Percentiles rank a stretch among this genome's conserved stretches.
Conservation (phyloP, 2,797 vertebrate genomes). For the Enteromius unitaeniatus region DNA sequence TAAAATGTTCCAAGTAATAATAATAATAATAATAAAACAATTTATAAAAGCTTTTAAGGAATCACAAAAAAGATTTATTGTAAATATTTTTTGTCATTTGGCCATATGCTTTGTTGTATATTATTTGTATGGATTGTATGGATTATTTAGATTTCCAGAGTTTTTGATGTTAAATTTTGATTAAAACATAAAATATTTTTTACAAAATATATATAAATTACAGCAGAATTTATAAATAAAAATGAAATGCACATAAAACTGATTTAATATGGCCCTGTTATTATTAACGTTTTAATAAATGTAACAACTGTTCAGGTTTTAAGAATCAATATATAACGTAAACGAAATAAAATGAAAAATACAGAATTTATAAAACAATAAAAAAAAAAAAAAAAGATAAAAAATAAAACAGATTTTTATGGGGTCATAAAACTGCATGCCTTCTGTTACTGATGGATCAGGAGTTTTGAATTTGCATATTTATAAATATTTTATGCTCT, state of each 20-base stretch:
- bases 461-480: no score
- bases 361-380: no score
- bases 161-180: background rate
- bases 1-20: background rate
- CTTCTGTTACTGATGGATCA: no score
- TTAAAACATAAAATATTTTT: background rate
- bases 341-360: background rate
- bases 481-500: no score
- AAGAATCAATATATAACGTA: no score
- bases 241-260: background rate
- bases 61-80: background rate
- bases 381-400: no score
- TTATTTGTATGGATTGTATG: background rate
- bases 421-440: no score
- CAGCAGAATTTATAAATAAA: background rate
- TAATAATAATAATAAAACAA: background rate
- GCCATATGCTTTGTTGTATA: background rate
- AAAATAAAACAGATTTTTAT: no score
- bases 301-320: background rate
- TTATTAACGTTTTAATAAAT: background rate
- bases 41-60: background rate
- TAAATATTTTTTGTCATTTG: background rate
- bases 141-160: background rate
- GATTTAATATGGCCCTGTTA: background rate
- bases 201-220: background rate